Conservation (phyloP, 2,113 vertebrate genomes). For the Apeltes quadracus region DNA sequence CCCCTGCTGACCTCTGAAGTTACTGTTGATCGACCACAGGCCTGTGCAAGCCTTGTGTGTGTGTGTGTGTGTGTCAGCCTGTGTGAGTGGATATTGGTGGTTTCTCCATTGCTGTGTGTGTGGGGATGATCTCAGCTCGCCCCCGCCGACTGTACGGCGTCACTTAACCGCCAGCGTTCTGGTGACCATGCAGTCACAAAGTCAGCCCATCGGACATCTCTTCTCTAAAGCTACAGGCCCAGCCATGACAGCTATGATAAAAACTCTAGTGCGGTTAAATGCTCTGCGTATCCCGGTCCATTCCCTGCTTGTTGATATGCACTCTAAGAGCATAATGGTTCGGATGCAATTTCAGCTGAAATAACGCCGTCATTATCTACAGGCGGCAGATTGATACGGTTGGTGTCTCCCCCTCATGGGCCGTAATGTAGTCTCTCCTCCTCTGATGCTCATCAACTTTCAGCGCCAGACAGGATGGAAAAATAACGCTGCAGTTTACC, state of each 20-base stretch:
- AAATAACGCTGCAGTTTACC: slow-evolving; percentile 24
- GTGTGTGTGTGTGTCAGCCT: neutral
- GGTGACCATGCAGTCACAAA: slow-evolving; percentile 49
- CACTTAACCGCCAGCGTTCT: slow-evolving; percentile 25
- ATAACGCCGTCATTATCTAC: slow-evolving; percentile 54
- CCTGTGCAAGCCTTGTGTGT: slow-evolving; percentile 8
- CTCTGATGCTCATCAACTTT: slow-evolving; percentile 23
- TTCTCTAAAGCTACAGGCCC: slow-evolving; percentile 29
- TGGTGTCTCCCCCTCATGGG: slow-evolving; percentile 62
- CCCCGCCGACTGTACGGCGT: slow-evolving; percentile 21
- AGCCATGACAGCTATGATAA: slow-evolving; percentile 28
- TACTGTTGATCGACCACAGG: slow-evolving; percentile 37
- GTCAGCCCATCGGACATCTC: slow-evolving; percentile 37
- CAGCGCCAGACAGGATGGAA: slow-evolving; percentile 15
- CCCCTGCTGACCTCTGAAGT: slow-evolving; percentile 42
- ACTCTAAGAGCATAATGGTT: slow-evolving; percentile 40
- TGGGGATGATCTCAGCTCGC: slow-evolving; percentile 32
- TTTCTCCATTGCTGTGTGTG: slow-evolving; percentile 5
- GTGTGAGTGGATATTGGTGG: slow-evolving; percentile 6
- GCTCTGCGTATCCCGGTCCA: slow-evolving; percentile 37
- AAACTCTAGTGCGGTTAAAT: slow-evolving; percentile 50
- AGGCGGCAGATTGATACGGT: slow-evolving; percentile 34
- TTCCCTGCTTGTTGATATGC: neutral
- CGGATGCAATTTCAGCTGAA: slow-evolving; percentile 40
- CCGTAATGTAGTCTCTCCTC: slow-evolving; percentile 21